These are phyloP conservation scores for Eledona agricola DNA, from an alignment of 2,888 invertebrate genomes.

Conservation along the genomic window DNA sequence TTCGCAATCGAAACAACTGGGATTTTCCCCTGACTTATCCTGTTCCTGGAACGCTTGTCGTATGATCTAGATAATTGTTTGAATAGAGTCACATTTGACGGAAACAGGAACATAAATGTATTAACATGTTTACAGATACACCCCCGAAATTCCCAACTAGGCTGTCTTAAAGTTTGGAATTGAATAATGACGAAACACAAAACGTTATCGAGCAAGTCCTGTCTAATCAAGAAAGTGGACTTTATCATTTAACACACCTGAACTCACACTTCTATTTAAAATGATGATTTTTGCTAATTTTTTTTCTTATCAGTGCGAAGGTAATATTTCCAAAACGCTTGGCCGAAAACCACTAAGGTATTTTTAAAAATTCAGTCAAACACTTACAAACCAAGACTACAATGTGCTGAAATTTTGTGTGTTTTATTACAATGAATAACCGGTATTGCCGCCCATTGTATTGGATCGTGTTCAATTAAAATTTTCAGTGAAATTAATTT, in stretches of 20 bases:
- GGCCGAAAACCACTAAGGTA: no score
- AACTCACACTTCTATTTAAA: no score
- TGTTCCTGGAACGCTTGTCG: conserved; percentile 30
- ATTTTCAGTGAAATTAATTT: neutral
- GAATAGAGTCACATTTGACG: conserved; percentile 33
- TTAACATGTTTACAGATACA: conserved; percentile 37
- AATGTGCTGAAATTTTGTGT: no score
- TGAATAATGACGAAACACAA: conserved; percentile 32
- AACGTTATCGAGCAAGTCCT: conserved; percentile 27
- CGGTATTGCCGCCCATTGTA: no score
- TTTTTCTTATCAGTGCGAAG: conserved; percentile 13
- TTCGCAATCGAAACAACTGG: no score
- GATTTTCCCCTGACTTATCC: conserved; percentile 38
- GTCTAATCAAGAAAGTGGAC: conserved; percentile 21
- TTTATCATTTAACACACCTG: conserved; percentile 23
- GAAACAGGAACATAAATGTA: conserved; percentile 39
- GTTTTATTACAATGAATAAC: no score
- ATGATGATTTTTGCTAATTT: no score
- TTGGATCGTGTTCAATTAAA: no score
- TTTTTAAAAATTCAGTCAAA: no score
- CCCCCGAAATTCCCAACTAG: conserved; percentile 34
- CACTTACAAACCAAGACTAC: no score
- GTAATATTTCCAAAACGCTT: no score
- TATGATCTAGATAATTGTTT: conserved; percentile 35
- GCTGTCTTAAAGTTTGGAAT: conserved; percentile 38